Evolutionary conservation across 2,888 invertebrate species (phyloP).

Genomic region (Sminthurides aquaticus): DNA sequence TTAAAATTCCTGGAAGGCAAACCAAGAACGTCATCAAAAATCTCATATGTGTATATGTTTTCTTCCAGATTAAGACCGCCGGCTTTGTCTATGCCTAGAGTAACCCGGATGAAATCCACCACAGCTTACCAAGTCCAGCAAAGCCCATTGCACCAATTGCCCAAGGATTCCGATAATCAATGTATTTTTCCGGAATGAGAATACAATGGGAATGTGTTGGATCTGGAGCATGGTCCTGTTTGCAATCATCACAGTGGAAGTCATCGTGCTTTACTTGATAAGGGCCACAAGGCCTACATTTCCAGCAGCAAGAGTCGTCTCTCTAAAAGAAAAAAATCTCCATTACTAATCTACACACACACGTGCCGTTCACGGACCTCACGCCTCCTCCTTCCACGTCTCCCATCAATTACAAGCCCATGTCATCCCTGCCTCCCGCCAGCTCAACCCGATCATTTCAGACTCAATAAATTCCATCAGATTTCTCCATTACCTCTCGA

Average conservation of each 20-base stretch:
- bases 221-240: constrained; percentile 46
- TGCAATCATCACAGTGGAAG: constrained; percentile 50
- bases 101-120: no score
- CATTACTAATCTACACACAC: no score
- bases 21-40: constrained; percentile 11
- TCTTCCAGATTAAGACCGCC: no score
- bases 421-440: background rate
- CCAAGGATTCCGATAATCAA: constrained; percentile 50
- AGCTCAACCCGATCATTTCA: background rate
- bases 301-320: constrained; percentile 53
- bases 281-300: constrained; percentile 50
- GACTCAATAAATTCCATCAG: no score
- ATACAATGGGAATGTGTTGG: constrained; percentile 47
- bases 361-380: no score
- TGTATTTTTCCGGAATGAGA: constrained; percentile 49
- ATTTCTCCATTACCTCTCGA: constrained; percentile 43
- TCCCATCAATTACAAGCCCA: no score
- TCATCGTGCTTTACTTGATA: constrained; percentile 49
- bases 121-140: constrained; percentile 46
- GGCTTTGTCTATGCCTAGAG: no score
- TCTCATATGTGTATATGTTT: constrained; percentile 5
- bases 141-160: constrained; percentile 50
- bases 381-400: no score
- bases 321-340: constrained; percentile 44
- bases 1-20: constrained; percentile 47